Evolutionary conservation across 2,797 vertebrate species (phyloP).

Genomic region (Hypotaenidia philippensis): DNA sequence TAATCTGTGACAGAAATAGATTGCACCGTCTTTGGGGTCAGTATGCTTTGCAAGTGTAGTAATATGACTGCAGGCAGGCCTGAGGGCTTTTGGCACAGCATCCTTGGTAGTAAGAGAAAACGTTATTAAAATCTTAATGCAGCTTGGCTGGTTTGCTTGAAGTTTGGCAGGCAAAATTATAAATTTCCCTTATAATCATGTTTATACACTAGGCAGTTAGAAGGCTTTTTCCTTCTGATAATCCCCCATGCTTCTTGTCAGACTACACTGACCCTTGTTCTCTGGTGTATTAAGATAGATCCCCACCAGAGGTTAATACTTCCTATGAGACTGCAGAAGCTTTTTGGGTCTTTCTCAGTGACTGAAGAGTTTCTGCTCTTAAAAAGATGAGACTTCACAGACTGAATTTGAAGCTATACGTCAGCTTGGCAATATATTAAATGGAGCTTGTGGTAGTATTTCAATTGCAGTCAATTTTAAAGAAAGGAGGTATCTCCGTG

Average conservation of each 20-base stretch:
- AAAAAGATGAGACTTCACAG: slow-evolving; percentile 5
- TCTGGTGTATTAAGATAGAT: slow-evolving; percentile 25
- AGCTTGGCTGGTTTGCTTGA: slow-evolving; percentile 12
- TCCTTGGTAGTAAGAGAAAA: slow-evolving; percentile 4
- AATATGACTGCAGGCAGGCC: background rate
- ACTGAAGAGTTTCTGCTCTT: slow-evolving; percentile 13
- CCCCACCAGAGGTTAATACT: slow-evolving; percentile 44
- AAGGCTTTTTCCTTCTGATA: slow-evolving; percentile 52
- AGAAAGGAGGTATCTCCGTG: background rate
- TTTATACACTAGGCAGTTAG: slow-evolving; percentile 41
- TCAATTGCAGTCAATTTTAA: slow-evolving; percentile 23
- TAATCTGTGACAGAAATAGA: slow-evolving; percentile 68
- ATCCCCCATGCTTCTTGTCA: slow-evolving; percentile 21
- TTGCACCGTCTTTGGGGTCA: background rate
- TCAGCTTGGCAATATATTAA: slow-evolving; percentile 3
- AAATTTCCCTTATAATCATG: slow-evolving; percentile 42
- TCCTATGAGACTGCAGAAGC: background rate
- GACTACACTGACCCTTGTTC: slow-evolving; percentile 43
- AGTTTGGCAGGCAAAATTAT: slow-evolving; percentile 38
- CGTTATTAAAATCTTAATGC: slow-evolving; percentile 19
- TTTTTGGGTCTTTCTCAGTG: background rate
- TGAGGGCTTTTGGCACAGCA: background rate
- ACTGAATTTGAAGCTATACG: background rate
- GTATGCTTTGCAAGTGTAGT: slow-evolving; percentile 17
- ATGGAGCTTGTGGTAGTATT: slow-evolving; percentile 13